Evolutionary conservation across 1,140 invertebrate genomes (phyloP), one percentile per base, ranked within the genome.

Genomic region (Aphaenogaster rudis): DNA sequence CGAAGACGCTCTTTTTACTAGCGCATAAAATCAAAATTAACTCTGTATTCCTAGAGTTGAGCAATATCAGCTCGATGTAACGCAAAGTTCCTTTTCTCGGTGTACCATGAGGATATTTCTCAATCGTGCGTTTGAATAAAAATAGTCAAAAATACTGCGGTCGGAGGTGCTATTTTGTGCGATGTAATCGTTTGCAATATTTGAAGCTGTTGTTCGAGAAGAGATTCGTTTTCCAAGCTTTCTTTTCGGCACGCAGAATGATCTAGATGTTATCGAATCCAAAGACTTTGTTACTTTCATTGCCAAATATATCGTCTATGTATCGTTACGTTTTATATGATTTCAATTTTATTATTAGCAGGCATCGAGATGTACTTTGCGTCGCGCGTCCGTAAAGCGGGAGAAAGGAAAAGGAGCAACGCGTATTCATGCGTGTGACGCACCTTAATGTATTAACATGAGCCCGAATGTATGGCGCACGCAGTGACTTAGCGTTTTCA

Each of bases 401-500:
- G 17, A 33, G 21, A 57, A 15, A 71, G 6, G 17, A 33, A 33
- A 36, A 5, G 13, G n/a, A 67, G 79, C 21, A 7, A 0, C 4
- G 8, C 63, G 54, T 80, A 64, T 84, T 78, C 66, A 84, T 69
- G 64, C 52, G 67, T 28, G n/a, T 78, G 61, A 52, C n/a, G 52
- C 76, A 11, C 28, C 48, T 71, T 54, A 36, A 84, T 86, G 64
- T 77, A 48, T 88, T 54, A 81, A 90, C 72, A 76, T 69, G 69
- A 85, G 57, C 11, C 1, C 54, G 79, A 48, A 36, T 17, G 21
- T 50, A 33, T 21, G 33, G 33, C 78, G 57, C 21, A 74, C 21
- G 50, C 63, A 71, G 59, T 80, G 39, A 88, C 89, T 92, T 91
- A 82, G 90, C 71, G 69, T 90, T 90, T 91, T 90, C 87, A 91